Evolutionary conservation across 1,140 invertebrate genomes (phyloP).

Genomic region (Anadara kagoshimensis): DNA sequence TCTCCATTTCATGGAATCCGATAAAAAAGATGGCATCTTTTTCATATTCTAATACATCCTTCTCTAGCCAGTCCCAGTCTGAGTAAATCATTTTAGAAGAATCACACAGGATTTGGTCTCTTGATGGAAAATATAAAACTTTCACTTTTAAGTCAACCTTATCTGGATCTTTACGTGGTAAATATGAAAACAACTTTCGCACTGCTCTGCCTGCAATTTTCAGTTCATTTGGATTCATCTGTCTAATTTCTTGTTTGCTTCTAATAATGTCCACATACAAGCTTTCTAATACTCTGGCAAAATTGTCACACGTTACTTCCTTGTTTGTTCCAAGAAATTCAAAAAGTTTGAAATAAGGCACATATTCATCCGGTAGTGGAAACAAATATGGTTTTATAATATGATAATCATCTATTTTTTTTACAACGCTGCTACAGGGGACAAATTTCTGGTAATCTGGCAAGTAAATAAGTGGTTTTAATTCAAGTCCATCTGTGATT

Average conservation of each 20-base stretch:
- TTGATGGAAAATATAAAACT: constrained; percentile 3
- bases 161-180: no score
- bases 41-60: no score
- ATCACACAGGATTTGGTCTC: neutral
- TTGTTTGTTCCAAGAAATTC: constrained; percentile 2
- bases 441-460: neutral
- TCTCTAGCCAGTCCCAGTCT: no score
- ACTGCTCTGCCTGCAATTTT: neutral
- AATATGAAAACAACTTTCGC: neutral
- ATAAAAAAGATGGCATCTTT: no score
- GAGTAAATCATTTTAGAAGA: neutral
- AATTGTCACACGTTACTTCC: neutral
- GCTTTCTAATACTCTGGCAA: neutral
- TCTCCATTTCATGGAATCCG: no score
- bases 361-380: constrained; percentile 14
- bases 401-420: neutral
- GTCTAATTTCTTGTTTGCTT: no score
- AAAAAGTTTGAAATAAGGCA: constrained; percentile 12
- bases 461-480: constrained; percentile 2
- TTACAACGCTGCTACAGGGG: neutral
- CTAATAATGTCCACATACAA: no score
- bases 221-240: constrained; percentile 4
- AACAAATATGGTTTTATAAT: constrained; percentile 11
- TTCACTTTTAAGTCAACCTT: neutral
- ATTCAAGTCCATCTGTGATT: neutral